Base-by-base conservation (phyloP, 1,140 invertebrate genomes). In the Leucophenga varia region DNA sequence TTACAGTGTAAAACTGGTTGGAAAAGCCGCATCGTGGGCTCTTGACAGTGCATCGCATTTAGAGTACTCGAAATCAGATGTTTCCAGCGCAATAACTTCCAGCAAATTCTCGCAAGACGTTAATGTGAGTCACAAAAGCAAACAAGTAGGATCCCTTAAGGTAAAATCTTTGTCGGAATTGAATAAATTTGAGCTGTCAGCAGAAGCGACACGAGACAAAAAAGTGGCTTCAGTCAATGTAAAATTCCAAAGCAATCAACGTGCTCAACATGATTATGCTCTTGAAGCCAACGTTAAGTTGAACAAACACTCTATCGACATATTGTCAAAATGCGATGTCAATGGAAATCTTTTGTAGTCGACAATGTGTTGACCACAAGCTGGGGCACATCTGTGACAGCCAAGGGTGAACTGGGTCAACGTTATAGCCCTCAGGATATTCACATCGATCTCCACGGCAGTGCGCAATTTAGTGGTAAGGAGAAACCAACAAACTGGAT, bases 221-320 rank as follows among this genome's bases (percentile, higher is more conserved):
- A 69, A 54, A 25, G 20, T 48, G 0, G 55, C 51, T 12, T 43
- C 58, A 1, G 2, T 73, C 1, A 49, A 42, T 22, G 3, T 73
- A 7, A 70, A 73, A 34, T 67, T 59, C 30, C 41, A 57, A 18
- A 47, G 38, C 3, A 64, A 64, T 31, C 54, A 72, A 39, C 51
- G 54, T 19, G 43, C 52, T 65, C 9, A 65, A 51, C 30, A 53
- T 74, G 43, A 76, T 69, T 63, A 39, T 78, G 19, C 77, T 71
- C 17, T 72, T 5, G 43, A 53, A 12, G 52, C 56, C 3, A 67
- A 52, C 12, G 64, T 30, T 0, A 68, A 57, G 21, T 32, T 67
- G 2, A 73, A 75, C 16, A 59, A 68, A 32, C 53, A 72, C 17
- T 52, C 46, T 2, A 38, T 73, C 5, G 63, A 72, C 16, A 9